Base-by-base conservation (phyloP, 2,888 invertebrate genomes). In the Oligia latruncula region DNA sequence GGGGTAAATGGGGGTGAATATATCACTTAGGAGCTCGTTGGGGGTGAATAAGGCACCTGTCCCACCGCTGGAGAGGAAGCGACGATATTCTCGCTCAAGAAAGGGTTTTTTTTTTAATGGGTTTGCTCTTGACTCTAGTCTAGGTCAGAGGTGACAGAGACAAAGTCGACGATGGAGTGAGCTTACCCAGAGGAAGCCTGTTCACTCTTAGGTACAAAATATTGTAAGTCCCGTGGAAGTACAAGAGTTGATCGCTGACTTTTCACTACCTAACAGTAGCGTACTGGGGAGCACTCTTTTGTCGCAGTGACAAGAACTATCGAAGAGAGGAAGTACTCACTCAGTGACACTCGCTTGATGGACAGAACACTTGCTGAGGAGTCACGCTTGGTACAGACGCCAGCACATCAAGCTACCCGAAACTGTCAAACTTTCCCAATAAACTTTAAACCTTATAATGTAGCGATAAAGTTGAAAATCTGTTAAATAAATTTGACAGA, bases 1-100 rank as follows among this genome's bases (percentile, higher is more conserved):
- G 65, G 64, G 66, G 23, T 52, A 58, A 82, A 82, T 58, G 68
- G 82, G 60, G 68, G 46, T 40, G 15, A 52, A 66, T 55, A 62
- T 60, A 71, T 67, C 9, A 55, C 23, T 77, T 73, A n/a, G 23
- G n/a, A 55, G 55, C 35, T 35, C 23, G 55, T 46, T n/a, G 52
- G 55, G 55, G 82, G 75, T 17, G 15, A 58, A 71, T 66, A 40
- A 71, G n/a, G 64, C 17, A n/a, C 65, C 23, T 17, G 23, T 1
- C 11, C 1, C 40, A n/a, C n/a, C 17, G 23, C 17, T 11, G 4
- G n/a, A 11, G 8, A 3, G 17, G 5, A 62, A 40, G 40, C n/a
- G n/a, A 40, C 0, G 6, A 40, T 40, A n/a, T 64, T 71, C 11
- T n/a, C 9, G 15, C 17, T 40, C 15, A 35, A 60, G 35, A 60